These are phyloP conservation scores for Acanthopagrus latus DNA, from an alignment of 2,797 vertebrate genomes.

Conservation along the genomic window DNA sequence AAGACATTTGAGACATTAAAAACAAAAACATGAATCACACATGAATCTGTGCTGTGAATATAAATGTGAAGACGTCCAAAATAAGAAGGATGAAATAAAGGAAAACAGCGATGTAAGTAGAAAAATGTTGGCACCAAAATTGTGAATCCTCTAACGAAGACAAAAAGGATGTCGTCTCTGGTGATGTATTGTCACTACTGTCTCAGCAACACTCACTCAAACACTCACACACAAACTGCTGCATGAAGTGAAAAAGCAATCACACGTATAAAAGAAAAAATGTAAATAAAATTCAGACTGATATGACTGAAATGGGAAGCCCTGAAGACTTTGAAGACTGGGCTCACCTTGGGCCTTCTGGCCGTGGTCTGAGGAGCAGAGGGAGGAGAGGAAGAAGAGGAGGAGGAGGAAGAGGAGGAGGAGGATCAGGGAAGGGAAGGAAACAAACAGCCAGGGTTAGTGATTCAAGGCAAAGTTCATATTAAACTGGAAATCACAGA, in stretches of 20 bases:
- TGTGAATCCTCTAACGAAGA: neutral
- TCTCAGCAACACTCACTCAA: constrained; percentile 4
- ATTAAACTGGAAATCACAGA: constrained; percentile 49
- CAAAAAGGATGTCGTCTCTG: constrained; percentile 14
- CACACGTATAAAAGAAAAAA: neutral
- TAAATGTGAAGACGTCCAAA: neutral
- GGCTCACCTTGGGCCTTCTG: constrained; percentile 96
- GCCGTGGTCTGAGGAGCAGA: constrained; percentile 88
- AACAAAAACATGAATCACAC: neutral
- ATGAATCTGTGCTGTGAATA: neutral
- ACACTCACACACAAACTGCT: constrained; percentile 15
- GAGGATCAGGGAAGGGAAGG: constrained; percentile 58
- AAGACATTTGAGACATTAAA: neutral
- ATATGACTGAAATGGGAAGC: constrained; percentile 16
- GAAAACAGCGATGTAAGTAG: neutral
- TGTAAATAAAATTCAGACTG: neutral
- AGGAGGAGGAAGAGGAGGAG: constrained; percentile 65
- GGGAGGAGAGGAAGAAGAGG: constrained; percentile 25
- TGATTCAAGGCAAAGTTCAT: constrained; percentile 56
- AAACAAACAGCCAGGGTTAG: constrained; percentile 80
- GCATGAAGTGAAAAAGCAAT: constrained; percentile 4
- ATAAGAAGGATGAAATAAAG: neutral
- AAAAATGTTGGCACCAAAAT: neutral
- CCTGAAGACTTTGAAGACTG: constrained; percentile 42
- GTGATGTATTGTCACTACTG: neutral